Base-by-base conservation (phyloP, 2,888 invertebrate species). In the Margaritifera margaritifera region DNA sequence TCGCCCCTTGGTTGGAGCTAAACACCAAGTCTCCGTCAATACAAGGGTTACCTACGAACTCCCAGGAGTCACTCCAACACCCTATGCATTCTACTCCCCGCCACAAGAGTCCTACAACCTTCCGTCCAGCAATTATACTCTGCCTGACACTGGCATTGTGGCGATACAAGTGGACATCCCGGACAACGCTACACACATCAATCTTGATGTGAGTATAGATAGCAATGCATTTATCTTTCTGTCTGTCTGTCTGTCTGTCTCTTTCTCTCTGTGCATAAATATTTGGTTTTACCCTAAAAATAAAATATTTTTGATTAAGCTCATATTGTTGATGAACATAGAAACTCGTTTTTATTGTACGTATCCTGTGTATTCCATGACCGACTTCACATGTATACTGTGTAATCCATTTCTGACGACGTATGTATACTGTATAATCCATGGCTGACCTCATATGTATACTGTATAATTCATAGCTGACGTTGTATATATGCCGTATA, bases 141-240 rank as follows among this genome's bases (percentile, higher is more conserved):
- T 82, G 8, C 80, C 86, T 25, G 78, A 79, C 57, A 79, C 75
- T 24, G 85, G 83, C 1, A 72, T 84, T 1, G 77, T 86, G 1
- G 73, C 82, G 0, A 75, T 84, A 19, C 78, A 80, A 54, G 72
- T 84, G 1, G 70, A 75, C 42, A 77, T 85, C n/a, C 84, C 84
- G 6, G 64, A 62, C 2, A 82, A 84, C 57, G 80, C 84, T 15
- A 82, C 81, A 19, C 71, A 70, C 64, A 69, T 83, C n/a, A 75
- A 63, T 42, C 52, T 84, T 8, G 69, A 65, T 27, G 83, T 83
- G 73, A 74, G 78, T 68, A 52, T 42, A 61, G 42, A 56, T 65
- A 56, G 19, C 2, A 42, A 42, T 42, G 42, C 42, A 42, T 66
- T 50, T 62, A 42, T 62, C 62, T 62, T 50, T 62, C 62, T 62